Conservation (phyloP, 1,140 invertebrate genomes). For the Drosophila lacteicornis region DNA sequence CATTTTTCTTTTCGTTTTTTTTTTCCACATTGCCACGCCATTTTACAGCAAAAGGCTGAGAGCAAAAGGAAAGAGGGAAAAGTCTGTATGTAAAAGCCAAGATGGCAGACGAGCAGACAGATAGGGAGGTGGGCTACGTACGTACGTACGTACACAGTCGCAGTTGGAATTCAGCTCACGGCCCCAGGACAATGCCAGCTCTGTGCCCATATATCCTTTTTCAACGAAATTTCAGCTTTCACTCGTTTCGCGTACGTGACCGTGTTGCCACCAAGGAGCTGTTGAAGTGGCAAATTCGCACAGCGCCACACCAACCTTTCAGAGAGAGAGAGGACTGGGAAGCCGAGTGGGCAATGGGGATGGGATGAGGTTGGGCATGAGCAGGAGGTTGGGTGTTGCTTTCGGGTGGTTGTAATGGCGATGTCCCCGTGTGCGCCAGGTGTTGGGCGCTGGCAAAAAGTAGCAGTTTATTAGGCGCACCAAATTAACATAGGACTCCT, state of each 20-base stretch:
- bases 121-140: conserved; percentile 11
- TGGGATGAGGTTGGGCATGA: not conserved
- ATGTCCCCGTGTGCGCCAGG: conserved; percentile 23
- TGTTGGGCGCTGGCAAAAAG: conserved; percentile 51
- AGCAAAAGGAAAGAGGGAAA: conserved; percentile 15
- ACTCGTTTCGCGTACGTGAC: conserved; percentile 77
- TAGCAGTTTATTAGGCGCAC: conserved; percentile 83
- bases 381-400: conserved; percentile 2
- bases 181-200: conserved; percentile 69
- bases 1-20: conserved; percentile 6
- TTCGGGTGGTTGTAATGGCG: conserved; percentile 18
- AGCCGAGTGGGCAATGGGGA: not conserved
- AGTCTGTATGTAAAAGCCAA: conserved; percentile 50
- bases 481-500: conserved; percentile 79
- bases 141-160: conserved; percentile 5
- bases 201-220: conserved; percentile 81
- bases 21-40: conserved; percentile 66
- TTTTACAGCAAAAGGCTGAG: conserved; percentile 49
- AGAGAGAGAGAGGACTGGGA: not conserved
- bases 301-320: conserved; percentile 48
- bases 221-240: conserved; percentile 81
- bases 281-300: conserved; percentile 85
- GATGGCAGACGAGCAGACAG: conserved; percentile 62
- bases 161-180: conserved; percentile 71
- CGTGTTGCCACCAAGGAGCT: conserved; percentile 81